Conservation (phyloP, 1,140 invertebrate species). For the Parasteatoda tepidariorum region DNA sequence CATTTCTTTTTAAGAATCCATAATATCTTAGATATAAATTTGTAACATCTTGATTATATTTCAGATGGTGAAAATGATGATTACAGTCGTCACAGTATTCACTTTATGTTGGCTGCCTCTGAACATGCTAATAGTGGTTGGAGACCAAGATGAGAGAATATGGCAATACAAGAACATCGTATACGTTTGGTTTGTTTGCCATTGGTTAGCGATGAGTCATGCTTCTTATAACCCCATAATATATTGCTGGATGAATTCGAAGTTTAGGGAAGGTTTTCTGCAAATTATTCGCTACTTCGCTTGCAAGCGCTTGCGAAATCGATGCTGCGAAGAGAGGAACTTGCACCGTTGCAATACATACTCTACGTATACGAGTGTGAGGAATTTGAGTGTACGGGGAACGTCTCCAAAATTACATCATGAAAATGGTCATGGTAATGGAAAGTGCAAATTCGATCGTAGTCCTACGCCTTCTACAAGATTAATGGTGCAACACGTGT, state of each 20-base stretch:
- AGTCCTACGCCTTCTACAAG: constrained; percentile 31
- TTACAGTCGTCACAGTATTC: constrained; percentile 70
- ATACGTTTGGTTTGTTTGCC: constrained; percentile 81
- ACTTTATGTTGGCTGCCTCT: constrained; percentile 71
- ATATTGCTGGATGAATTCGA: constrained; percentile 90
- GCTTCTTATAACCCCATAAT: constrained; percentile 93
- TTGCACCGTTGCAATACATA: constrained; percentile 52
- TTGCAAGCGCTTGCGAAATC: constrained; percentile 8
- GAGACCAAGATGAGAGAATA: constrained; percentile 63
- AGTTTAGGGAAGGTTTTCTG: constrained; percentile 75
- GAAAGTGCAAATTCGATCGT: neutral
- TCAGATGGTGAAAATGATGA: constrained; percentile 75
- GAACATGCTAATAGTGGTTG: constrained; percentile 66
- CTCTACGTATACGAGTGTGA: constrained; percentile 52
- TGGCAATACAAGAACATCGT: constrained; percentile 69
- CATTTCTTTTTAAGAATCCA: too few species aligned
- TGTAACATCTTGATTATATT: constrained; percentile 63
- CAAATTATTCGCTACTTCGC: constrained; percentile 23
- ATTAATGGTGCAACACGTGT: constrained; percentile 29
- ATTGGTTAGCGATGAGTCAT: constrained; percentile 92
- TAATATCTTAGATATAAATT: too few species aligned
- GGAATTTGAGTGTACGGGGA: constrained; percentile 46
- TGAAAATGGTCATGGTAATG: constrained; percentile 12
- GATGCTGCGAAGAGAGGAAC: constrained; percentile 6
- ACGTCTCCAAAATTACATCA: constrained; percentile 5